These are phyloP conservation scores for Adelosebastes latens DNA, from an alignment of 2,797 vertebrate species.

Conservation along the genomic window DNA sequence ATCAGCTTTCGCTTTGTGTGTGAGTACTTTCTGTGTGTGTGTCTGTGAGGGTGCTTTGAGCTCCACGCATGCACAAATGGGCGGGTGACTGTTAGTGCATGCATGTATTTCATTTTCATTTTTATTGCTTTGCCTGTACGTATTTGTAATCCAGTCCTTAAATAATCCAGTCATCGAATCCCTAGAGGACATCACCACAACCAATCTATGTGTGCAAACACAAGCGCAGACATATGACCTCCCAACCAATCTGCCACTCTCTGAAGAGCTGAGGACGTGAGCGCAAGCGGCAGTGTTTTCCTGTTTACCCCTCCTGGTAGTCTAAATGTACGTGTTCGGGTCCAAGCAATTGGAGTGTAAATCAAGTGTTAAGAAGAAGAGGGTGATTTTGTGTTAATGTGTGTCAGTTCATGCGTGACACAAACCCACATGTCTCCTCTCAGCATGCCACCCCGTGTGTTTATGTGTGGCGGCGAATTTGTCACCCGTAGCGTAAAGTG, in stretches of 20 bases:
- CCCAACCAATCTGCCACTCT: not conserved
- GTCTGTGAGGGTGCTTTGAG: constrained; percentile 28
- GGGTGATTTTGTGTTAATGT: not conserved
- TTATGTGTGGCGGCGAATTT: constrained; percentile 25
- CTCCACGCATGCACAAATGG: constrained; percentile 21
- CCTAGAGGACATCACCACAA: not conserved
- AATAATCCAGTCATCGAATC: not conserved
- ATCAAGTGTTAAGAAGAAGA: not conserved
- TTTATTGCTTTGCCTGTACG: not conserved
- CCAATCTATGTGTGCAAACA: constrained; percentile 29
- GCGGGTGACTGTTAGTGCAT: constrained; percentile 8
- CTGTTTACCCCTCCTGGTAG: not conserved
- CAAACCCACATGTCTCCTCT: constrained; percentile 10
- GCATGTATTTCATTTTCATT: constrained; percentile 21
- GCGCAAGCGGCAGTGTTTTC: not conserved
- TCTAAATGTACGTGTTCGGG: not conserved
- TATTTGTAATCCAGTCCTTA: constrained; percentile 12
- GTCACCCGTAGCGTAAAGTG: constrained; percentile 42
- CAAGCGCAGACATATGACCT: not conserved
- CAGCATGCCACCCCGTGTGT: constrained; percentile 33
- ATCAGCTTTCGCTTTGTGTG: constrained; percentile 61
- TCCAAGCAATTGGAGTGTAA: not conserved
- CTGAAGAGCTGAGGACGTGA: not conserved
- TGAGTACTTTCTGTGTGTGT: not conserved
- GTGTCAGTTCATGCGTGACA: not conserved